A percentile compares a stretch with the other conserved stretches of the same genome.
These are phyloP conservation scores for Barnardius zonarius DNA, from an alignment of 2,113 vertebrate species.

Conservation along the genomic window DNA sequence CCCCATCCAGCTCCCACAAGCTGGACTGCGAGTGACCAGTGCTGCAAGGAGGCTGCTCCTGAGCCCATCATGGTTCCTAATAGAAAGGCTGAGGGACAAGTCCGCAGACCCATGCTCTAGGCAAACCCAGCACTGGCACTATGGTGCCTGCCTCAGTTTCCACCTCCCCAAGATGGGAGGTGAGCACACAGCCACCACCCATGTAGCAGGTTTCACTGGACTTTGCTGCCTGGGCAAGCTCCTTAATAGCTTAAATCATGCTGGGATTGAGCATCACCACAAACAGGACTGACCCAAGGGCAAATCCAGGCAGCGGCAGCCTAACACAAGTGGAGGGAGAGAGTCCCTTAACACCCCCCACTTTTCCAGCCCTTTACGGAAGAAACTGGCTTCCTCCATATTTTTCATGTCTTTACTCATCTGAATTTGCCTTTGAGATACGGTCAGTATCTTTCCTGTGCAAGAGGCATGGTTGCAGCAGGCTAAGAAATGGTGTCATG, in stretches of 20 bases:
- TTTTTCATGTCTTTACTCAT: neutral
- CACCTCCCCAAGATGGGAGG: neutral
- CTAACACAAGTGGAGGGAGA: rapidly evolving
- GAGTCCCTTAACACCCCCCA: neutral
- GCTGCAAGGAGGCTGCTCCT: neutral
- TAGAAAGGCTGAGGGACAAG: neutral
- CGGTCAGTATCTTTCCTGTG: rapidly evolving
- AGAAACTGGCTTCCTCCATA: neutral
- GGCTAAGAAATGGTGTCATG: neutral
- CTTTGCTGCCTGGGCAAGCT: neutral
- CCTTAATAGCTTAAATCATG: neutral
- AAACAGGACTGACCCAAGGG: neutral
- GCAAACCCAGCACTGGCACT: neutral
- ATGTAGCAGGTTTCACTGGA: neutral
- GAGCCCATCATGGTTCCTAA: neutral
- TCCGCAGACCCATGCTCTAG: rapidly evolving
- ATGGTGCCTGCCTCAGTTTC: neutral
- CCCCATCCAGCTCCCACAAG: neutral
- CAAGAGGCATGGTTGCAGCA: neutral
- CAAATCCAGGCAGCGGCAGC: neutral
- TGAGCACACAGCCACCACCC: neutral
- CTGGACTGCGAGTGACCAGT: neutral
- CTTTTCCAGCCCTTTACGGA: neutral
- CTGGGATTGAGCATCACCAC: neutral
- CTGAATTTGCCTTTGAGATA: neutral